Evolutionary conservation across 2,888 invertebrate species (phyloP), one percentile per base, ranked within the genome.

Genomic region (Itoplectis maculator): DNA sequence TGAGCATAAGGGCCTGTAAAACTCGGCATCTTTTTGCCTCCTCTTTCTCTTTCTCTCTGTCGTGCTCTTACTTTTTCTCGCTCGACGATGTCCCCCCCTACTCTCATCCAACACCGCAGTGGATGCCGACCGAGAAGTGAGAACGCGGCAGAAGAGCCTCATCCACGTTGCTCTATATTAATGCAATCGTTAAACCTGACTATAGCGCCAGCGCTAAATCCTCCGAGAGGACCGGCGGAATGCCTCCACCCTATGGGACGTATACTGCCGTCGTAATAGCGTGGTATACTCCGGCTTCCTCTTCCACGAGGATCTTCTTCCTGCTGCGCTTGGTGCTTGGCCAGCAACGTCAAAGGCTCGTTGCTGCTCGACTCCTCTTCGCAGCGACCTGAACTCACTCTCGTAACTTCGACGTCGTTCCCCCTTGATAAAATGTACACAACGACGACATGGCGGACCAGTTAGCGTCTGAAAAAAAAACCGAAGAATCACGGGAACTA

Each of bases 111-210:
- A 35, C 59, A 35, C 42, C 45, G 45, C 49, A 63, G 65, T 13
- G 56, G 68, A 70, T 66, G 40, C 42, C 37, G 29, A 49, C 54
- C 65, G 66, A 82, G 61, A 80, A 66, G 20, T 76, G 85, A 54
- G 49, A 79, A 56, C 66, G 73, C 66, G 70, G 81, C 68, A 77
- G 83, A 84, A 79, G 42, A 72, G 45, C 83, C 76, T 80, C 81
- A 85, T 88, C 66, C 65, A 54, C 65, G 66, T 54, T 42, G 35
- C 45, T 75, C 65, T 65, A 54, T 88, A 89, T 89, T 89, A 88
- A 86, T 85, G 87, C 85, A 86, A 82, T 88, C 86, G 85, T 89
- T 90, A 88, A 87, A 87, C 78, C 75, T 75, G 65, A 29, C 72
- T 56, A 65, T 51, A 56, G 59, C 70, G 82, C 84, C 84, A 84